Base-by-base conservation (phyloP, 2,797 vertebrate species). In the Neoniphon sammara region DNA sequence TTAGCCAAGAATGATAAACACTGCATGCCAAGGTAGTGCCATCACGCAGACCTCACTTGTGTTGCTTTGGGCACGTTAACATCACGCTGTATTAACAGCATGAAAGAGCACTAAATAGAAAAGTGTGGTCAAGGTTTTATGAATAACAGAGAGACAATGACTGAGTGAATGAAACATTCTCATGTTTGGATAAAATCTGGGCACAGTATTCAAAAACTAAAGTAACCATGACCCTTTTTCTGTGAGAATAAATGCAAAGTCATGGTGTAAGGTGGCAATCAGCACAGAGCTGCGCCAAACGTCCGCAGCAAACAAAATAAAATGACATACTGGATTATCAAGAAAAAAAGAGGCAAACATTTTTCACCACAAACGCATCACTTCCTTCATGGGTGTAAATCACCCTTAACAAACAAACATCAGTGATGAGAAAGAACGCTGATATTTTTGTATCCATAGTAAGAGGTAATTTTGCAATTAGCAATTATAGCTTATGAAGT, bases 351-450 rank as follows among this genome's bases (percentile, higher is more conserved):
- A 77, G 67, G 6, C 57, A 34, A 46, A 71, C 72, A 59, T 66
- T 74, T 58, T 75, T 62, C 15, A 68, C 54, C 52, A 80, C 56
- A 70, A 82, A 67, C 65, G 36, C 36, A 39, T 39, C 36, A 64
- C 20, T 82, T 76, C 70, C 75, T 85, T 85, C 81, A 77, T 80
- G 54, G 2, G 18, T 27, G 65, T 80, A 70, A 88, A 85, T 77
- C 77, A 49, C 47, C 54, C 56, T 67, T 55, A 78, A 63, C 59
- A 52, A 44, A 67, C 54, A 55, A 77, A 39, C 72, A 62, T 20
- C 76, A 54, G 57, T 5, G 77, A 87, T 82, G 64, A 69, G 4
- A 2, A 27, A 27, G 72, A 21, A 82, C 42, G 25, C 77, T 68
- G 81, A 86, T 83, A 73, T 23, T 34, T 65, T n/a, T 61, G 63